These are phyloP conservation scores for Acanthoscelides obtectus DNA, from an alignment of 2,888 invertebrate genomes.

Conservation along the genomic window DNA sequence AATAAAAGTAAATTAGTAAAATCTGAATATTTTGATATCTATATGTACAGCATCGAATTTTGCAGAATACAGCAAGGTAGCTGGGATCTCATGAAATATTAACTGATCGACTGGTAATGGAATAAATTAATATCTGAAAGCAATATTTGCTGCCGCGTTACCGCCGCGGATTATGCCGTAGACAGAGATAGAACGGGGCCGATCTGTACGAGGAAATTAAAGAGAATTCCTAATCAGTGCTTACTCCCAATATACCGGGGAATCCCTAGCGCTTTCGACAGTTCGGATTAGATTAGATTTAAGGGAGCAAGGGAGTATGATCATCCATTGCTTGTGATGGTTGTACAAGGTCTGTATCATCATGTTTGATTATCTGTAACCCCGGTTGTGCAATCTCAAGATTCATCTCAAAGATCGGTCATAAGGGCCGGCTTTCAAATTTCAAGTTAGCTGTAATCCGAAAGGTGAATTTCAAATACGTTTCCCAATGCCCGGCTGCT, in stretches of 20 bases:
- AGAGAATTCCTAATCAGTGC: conserved; percentile 50
- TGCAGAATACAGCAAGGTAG: conserved; percentile 24
- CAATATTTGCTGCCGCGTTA: conserved; percentile 41
- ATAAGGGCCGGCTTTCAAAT: too few species aligned
- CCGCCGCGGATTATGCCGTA: conserved; percentile 38
- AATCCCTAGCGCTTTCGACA: neutral
- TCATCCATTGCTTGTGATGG: too few species aligned
- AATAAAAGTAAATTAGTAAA: too few species aligned
- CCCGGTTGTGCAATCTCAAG: too few species aligned
- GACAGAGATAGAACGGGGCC: conserved; percentile 24
- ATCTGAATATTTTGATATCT: too few species aligned
- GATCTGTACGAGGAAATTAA: conserved; percentile 47
- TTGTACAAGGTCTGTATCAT: too few species aligned
- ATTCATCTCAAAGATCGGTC: too few species aligned
- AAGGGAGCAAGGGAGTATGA: neutral
- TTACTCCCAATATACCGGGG: conserved; percentile 16
- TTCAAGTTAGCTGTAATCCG: too few species aligned
- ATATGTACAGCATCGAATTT: neutral
- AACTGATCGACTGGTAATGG: conserved; percentile 54
- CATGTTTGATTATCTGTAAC: too few species aligned
- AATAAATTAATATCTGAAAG: conserved; percentile 54
- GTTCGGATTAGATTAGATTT: neutral
- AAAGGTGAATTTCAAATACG: too few species aligned
- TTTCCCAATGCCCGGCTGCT: too few species aligned
- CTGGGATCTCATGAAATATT: conserved; percentile 51